These are phyloP conservation scores for Cryptoprocta ferox DNA, from an alignment of 2,797 vertebrate species.

Conservation along the genomic window DNA sequence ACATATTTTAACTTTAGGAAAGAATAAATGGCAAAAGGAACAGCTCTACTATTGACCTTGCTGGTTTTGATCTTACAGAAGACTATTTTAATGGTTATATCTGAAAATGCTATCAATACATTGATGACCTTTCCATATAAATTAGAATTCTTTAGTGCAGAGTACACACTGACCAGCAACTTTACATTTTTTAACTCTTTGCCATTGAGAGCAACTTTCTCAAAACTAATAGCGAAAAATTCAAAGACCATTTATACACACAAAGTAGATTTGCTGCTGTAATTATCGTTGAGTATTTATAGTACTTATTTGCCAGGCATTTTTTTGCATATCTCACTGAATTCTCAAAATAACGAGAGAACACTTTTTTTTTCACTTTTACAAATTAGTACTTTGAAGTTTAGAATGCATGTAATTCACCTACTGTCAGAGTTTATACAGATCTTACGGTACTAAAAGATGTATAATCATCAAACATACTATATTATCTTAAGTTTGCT, in stretches of 20 bases:
- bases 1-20: slow-evolving; percentile 36
- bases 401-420: slow-evolving; percentile 23
- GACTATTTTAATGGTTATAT: not conserved
- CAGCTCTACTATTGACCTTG: not conserved
- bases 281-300: not conserved
- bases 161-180: not conserved
- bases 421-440: not conserved
- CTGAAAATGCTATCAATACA: not conserved
- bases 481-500: slow-evolving; percentile 1
- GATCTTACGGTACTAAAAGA: not conserved
- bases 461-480: not conserved
- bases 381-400: not conserved
- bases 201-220: not conserved
- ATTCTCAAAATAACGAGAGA: slow-evolving; percentile 40
- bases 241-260: not conserved
- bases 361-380: not conserved
- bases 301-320: not conserved
- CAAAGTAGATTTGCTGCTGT: not conserved
- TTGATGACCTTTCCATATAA: not conserved
- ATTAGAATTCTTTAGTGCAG: not conserved
- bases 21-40: not conserved
- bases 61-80: not conserved
- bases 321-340: not conserved
- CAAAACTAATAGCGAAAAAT: slow-evolving; percentile 21
- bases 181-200: slow-evolving; percentile 28